Conservation (phyloP, 53 echinoderm and acorn worm species). For the Holothuria leucospilota region DNA sequence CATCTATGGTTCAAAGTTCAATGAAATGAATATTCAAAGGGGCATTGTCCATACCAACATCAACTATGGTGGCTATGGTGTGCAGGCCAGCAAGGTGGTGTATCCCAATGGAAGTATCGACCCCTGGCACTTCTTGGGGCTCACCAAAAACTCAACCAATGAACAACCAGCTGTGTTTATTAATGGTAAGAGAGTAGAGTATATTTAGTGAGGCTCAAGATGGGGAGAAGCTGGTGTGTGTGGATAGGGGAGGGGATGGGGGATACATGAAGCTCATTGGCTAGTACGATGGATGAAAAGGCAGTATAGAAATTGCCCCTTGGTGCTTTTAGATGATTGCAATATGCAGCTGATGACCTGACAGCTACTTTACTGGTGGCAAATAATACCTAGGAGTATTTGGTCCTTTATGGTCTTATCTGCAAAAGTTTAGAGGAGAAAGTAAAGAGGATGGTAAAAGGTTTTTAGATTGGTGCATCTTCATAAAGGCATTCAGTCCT, state of each 20-base stretch:
- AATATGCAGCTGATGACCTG: too few relatives aligned
- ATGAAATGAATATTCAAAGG: conserved; percentile 62
- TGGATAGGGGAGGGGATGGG: not conserved
- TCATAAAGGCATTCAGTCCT: too few relatives aligned
- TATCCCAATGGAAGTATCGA: conserved; percentile 98
- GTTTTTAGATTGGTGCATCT: too few relatives aligned
- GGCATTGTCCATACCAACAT: conserved; percentile 86
- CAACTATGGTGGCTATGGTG: conserved; percentile 88
- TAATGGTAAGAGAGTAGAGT: conserved; percentile 57
- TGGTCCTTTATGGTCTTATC: too few relatives aligned
- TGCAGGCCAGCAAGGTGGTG: conserved; percentile 76
- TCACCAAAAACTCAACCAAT: conserved; percentile 63
- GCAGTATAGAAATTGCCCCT: too few relatives aligned
- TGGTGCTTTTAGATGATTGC: too few relatives aligned
- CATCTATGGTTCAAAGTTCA: conserved; percentile 87
- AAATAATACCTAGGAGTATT: too few relatives aligned
- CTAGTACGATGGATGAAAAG: too few relatives aligned
- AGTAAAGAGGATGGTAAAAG: too few relatives aligned
- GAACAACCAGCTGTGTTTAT: conserved; percentile 82
- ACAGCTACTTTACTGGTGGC: too few relatives aligned
- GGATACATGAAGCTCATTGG: too few relatives aligned
- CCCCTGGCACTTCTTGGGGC: conserved; percentile 94
- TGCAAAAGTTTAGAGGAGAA: too few relatives aligned
- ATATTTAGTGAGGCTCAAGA: not conserved
- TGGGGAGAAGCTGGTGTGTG: not conserved